Evolutionary conservation across 1,140 invertebrate genomes (phyloP).

Genomic region (Conus ventricosus): DNA sequence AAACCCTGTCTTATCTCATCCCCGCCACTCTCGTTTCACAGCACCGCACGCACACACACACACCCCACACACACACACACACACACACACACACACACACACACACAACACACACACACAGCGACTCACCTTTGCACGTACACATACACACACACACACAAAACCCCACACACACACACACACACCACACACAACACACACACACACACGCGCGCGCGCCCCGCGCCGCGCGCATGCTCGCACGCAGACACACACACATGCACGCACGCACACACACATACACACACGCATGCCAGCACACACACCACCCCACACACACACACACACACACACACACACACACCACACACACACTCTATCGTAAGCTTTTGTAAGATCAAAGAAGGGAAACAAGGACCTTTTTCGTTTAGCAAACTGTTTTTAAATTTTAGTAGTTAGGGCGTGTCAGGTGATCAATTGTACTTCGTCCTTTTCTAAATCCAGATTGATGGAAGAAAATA

Average conservation of each 20-base stretch:
- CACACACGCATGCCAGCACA: background rate
- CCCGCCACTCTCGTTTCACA: no score
- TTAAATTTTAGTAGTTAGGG: no score
- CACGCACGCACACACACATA: background rate
- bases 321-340: background rate
- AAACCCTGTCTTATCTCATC: no score
- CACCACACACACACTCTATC: background rate
- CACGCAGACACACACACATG: background rate
- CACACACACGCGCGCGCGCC: conserved; percentile 5
- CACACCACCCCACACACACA: background rate
- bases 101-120: background rate
- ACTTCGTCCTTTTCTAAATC: no score
- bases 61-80: no score
- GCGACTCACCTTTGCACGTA: background rate
- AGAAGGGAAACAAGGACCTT: background rate
- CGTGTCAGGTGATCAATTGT: no score
- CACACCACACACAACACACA: background rate
- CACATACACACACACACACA: background rate
- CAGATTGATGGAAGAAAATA: no score
- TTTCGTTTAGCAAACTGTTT: no score
- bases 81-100: no score
- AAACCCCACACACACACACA: background rate
- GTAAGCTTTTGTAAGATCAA: background rate
- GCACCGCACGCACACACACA: no score
- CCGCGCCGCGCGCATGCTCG: background rate